These are phyloP conservation scores for Cordilura impudica DNA, from an alignment of 2,888 invertebrate genomes.

Conservation along the genomic window DNA sequence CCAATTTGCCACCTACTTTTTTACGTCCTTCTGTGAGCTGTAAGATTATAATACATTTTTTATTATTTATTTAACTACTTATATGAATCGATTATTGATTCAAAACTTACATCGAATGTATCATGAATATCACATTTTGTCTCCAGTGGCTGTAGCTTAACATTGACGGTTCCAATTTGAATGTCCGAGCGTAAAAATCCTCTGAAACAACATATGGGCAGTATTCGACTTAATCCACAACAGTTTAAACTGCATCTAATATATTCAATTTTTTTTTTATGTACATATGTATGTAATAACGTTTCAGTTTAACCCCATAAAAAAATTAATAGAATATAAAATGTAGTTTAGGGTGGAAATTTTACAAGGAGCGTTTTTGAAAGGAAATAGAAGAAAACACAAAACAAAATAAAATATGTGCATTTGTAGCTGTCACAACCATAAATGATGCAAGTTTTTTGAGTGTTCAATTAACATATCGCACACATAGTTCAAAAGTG, in stretches of 20 bases:
- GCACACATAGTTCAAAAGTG: too few species aligned
- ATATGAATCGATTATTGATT: neutral
- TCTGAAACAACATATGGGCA: conserved; percentile 85
- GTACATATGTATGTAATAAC: conserved; percentile 48
- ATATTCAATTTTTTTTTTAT: conserved; percentile 41
- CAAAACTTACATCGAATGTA: conserved; percentile 89
- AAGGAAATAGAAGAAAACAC: neutral
- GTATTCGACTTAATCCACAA: conserved; percentile 78
- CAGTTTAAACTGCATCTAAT: conserved; percentile 76
- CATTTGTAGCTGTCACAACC: neutral
- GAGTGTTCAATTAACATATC: too few species aligned
- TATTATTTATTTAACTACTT: neutral
- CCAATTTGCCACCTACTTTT: conserved; percentile 92
- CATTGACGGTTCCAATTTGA: conserved; percentile 87
- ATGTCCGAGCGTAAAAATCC: conserved; percentile 95
- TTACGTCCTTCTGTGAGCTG: conserved; percentile 94
- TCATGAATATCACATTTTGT: conserved; percentile 93
- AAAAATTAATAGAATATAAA: neutral
- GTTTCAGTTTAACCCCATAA: conserved; percentile 5
- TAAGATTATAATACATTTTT: neutral
- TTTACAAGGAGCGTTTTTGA: too few species aligned
- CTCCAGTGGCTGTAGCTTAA: conserved; percentile 94
- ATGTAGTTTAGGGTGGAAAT: neutral
- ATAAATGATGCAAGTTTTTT: too few species aligned
- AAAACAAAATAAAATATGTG: neutral